A percentile compares a stretch with the other conserved stretches of the same genome.
Conservation (phyloP, 2,888 invertebrate genomes). For the Shargacucullia verbasci region DNA sequence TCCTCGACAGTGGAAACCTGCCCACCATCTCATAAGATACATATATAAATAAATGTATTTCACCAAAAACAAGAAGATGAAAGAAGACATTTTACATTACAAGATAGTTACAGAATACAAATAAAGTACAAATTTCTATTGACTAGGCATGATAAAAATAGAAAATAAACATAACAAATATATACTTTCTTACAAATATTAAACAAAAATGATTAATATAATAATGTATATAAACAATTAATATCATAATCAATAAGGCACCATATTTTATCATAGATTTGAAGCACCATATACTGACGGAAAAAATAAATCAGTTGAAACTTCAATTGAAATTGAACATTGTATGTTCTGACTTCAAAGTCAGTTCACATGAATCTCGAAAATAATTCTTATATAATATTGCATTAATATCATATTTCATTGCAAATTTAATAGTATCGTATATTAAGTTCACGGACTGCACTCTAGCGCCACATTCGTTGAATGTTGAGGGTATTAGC, state of each 20-base stretch:
- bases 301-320: no score
- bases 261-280: not conserved
- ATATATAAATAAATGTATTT: slow-evolving; percentile 14
- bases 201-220: slow-evolving; percentile 4
- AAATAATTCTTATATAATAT: no score
- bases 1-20: slow-evolving; percentile 2
- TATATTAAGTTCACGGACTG: no score
- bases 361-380: no score
- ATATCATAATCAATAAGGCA: slow-evolving; percentile 1
- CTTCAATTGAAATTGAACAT: no score
- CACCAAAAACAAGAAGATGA: slow-evolving; percentile 1
- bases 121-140: slow-evolving; percentile 3
- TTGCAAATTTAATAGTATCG: no score
- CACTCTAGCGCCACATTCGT: no score
- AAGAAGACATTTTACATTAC: no score
- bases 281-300: slow-evolving; percentile 10
- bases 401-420: no score
- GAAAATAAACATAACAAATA: slow-evolving; percentile 1
- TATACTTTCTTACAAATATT: slow-evolving; percentile 8
- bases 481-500: no score
- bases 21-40: not conserved
- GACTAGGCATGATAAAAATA: slow-evolving; percentile 17
- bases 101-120: no score
- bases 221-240: not conserved
- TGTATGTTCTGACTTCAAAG: no score